Evolutionary conservation across 92 coral and sea anemone species (phyloP), one percentile per base, ranked within the genome.

Genomic region (Epizoanthus scotinus): DNA sequence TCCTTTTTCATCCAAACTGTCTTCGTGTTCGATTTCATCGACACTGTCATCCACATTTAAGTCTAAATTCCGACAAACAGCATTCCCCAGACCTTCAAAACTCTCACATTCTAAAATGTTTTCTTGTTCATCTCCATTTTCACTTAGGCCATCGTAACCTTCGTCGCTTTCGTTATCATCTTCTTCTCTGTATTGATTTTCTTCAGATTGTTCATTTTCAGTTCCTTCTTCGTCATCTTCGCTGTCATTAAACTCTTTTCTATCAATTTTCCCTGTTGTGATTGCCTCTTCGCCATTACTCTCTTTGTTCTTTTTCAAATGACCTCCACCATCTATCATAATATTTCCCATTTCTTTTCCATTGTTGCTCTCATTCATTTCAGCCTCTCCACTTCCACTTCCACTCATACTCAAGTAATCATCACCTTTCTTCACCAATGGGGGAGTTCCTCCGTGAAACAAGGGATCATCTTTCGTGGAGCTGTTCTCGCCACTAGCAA

Each of bases 61-160:
- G 15, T 75, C 68, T 40, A 75, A 25, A 40, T 40, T 59, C 44
- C 47, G 67, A 36, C 81, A 75, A 75, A 75, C n/a, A 40, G 54
- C 26, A 15, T 26, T 59, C 15, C 54, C 81, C n/a, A 36, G 34
- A 27, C 24, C 70, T 40, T 22, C 77, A 66, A 69, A 26, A 18
- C 63, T 58, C 34, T 52, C 70, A 40, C 83, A 60, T 55, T 47
- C 52, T 25, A 42, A 22, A 29, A n/a, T 10, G 27, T 56, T 63
- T 27, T 54, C 57, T 22, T 63, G 62, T 6, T 28, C 61, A 74
- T 21, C 53, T 42, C 28, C 47, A 18, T 62, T 83, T 56, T 83
- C 80, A 28, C 29, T 17, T 28, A 55, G 13, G 8, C 70, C 40
- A 58, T 70, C 58, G 40, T 36, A 25, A 19, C 62, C 57, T 20